These are phyloP conservation scores for Akabosia matsudoensis DNA, from an alignment of 1,140 invertebrate genomes.

Conservation along the genomic window DNA sequence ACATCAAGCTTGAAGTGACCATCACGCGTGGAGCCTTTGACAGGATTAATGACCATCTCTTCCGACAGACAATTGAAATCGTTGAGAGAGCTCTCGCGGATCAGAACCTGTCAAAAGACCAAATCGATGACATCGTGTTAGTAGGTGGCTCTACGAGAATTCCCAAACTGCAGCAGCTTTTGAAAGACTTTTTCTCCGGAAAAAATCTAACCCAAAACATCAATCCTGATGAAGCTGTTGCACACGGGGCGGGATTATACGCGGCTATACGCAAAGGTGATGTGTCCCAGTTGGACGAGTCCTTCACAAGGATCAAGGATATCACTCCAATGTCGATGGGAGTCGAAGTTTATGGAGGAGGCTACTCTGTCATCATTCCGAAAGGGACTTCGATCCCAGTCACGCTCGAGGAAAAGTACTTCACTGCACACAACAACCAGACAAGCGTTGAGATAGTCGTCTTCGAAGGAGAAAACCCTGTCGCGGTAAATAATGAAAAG, in stretches of 20 bases:
- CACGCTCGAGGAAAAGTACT: not conserved
- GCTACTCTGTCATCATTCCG: not conserved
- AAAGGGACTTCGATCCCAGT: not conserved
- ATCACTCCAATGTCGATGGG: not conserved
- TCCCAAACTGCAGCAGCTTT: conserved; percentile 51
- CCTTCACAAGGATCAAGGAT: not conserved
- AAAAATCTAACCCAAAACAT: conserved; percentile 67
- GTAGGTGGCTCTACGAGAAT: conserved; percentile 51
- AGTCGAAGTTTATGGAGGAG: not conserved
- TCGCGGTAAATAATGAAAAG: not conserved
- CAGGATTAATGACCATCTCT: conserved; percentile 48
- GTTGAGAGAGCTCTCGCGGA: conserved; percentile 60
- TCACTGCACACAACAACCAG: not conserved
- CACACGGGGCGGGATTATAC: conserved; percentile 69
- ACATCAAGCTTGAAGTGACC: not conserved
- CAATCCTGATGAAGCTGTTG: conserved; percentile 73
- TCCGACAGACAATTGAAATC: conserved; percentile 59
- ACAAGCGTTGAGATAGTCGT: not conserved
- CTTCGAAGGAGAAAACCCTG: not conserved
- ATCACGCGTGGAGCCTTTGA: conserved; percentile 34
- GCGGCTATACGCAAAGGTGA: no score
- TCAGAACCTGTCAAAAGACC: conserved; percentile 57
- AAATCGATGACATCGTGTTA: conserved; percentile 41
- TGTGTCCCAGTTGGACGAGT: no score
- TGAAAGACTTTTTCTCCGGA: conserved; percentile 65